Conservation (phyloP, 2,113 vertebrate species). For the Rhabdomys dilectus region DNA sequence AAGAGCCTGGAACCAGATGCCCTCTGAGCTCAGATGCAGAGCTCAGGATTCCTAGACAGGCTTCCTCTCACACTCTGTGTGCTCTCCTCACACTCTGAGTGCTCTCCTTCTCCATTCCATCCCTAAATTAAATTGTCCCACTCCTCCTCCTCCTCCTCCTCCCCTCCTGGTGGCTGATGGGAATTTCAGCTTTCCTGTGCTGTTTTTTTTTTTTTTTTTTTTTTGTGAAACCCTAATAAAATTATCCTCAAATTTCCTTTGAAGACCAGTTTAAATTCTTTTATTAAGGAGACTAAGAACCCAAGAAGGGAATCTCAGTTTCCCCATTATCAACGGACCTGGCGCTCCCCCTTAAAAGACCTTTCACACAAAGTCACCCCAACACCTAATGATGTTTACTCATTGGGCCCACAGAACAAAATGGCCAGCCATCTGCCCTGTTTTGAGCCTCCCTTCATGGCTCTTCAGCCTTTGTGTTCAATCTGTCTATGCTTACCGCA, state of each 20-base stretch:
- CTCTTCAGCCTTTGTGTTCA: rapidly evolving
- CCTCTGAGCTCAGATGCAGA: neutral
- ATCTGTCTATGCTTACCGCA: neutral
- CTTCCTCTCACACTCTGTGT: neutral
- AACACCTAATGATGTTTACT: neutral
- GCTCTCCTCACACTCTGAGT: neutral
- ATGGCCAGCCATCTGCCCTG: neutral
- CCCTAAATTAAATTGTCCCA: neutral
- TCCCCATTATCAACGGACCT: neutral
- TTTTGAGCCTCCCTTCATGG: neutral
- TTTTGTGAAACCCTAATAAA: neutral
- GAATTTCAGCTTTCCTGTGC: neutral
- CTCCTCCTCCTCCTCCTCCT: neutral
- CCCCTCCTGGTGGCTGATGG: neutral
- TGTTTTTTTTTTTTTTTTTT: neutral
- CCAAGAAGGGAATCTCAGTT: neutral
- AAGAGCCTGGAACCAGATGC: neutral
- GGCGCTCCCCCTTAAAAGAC: neutral
- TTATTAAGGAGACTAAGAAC: too few relatives aligned
- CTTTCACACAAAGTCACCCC: neutral
- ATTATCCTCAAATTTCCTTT: neutral
- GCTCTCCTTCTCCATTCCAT: too few relatives aligned
- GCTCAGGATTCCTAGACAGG: too few relatives aligned
- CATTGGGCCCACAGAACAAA: neutral
- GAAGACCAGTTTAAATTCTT: neutral